These are phyloP conservation scores for Cyclura pinguis DNA, from an alignment of 2,797 vertebrate genomes.

Conservation along the genomic window DNA sequence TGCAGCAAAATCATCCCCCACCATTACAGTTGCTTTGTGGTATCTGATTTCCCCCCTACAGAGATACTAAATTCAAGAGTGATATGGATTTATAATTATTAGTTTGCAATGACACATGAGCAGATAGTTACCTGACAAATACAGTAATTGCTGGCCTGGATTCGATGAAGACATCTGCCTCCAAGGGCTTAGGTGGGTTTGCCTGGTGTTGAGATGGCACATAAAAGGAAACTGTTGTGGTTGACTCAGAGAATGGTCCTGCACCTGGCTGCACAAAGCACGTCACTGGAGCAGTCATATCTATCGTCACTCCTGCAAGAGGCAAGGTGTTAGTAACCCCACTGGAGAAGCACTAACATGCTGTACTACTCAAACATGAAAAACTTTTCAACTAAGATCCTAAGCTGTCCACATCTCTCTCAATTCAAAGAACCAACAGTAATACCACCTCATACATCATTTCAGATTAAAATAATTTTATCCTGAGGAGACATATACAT, in stretches of 20 bases:
- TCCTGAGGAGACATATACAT: neutral
- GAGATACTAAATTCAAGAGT: neutral
- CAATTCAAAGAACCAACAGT: neutral
- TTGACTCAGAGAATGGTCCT: slow-evolving; percentile 79
- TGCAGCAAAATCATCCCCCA: neutral
- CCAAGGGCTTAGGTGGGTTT: slow-evolving; percentile 80
- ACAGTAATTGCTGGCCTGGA: slow-evolving; percentile 81
- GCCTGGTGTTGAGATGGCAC: slow-evolving; percentile 81
- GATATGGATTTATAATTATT: neutral
- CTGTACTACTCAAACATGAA: neutral
- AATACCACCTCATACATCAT: neutral
- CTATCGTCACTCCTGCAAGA: slow-evolving; percentile 81
- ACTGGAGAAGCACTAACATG: neutral
- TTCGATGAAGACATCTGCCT: slow-evolving; percentile 82
- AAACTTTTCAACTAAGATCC: neutral
- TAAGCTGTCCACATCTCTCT: neutral
- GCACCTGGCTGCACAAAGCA: slow-evolving; percentile 82
- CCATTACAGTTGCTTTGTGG: neutral
- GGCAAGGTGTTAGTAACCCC: neutral
- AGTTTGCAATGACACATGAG: neutral
- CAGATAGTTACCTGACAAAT: slow-evolving; percentile 81
- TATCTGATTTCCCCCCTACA: neutral
- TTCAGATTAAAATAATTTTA: neutral
- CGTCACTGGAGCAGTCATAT: slow-evolving; percentile 83
- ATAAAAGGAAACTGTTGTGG: slow-evolving; percentile 82